These are phyloP conservation scores for Diabrotica virgifera DNA, from an alignment of 1,140 invertebrate genomes.

Conservation along the genomic window DNA sequence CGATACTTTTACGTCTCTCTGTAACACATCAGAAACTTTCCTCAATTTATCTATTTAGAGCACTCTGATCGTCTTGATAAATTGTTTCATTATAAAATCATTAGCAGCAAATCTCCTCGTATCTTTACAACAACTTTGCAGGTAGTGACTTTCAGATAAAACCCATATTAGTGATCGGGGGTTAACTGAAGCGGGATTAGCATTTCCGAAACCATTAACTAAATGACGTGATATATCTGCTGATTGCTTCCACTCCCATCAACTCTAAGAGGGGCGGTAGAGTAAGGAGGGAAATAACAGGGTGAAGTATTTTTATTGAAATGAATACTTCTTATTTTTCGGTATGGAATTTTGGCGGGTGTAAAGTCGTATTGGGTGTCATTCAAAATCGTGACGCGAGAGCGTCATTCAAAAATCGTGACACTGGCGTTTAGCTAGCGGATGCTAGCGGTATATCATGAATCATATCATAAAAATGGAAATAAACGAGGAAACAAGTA, in stretches of 20 bases:
- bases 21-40: neutral
- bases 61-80: neutral
- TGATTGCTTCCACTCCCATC: constrained; percentile 36
- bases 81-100: constrained; percentile 13
- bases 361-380: too few species aligned
- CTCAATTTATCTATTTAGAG: neutral
- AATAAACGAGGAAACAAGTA: too few species aligned
- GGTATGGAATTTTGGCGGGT: too few species aligned
- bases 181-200: constrained; percentile 38
- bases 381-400: too few species aligned
- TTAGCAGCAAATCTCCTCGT: constrained; percentile 5
- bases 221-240: constrained; percentile 46
- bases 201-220: constrained; percentile 47
- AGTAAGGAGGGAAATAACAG: too few species aligned
- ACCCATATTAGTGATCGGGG: constrained; percentile 27
- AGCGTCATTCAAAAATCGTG: too few species aligned
- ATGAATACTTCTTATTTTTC: too few species aligned
- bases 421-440: too few species aligned
- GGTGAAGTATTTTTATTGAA: too few species aligned
- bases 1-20: too few species aligned
- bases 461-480: too few species aligned
- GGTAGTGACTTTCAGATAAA: constrained; percentile 23
- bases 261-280: neutral
- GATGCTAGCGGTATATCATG: too few species aligned
- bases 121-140: constrained; percentile 9